Percentiles rank a stretch among this genome's conserved stretches.
phyloP scores from a whole-genome alignment of 2,888 invertebrate species.

The Drosophila diplacantha region DNA sequence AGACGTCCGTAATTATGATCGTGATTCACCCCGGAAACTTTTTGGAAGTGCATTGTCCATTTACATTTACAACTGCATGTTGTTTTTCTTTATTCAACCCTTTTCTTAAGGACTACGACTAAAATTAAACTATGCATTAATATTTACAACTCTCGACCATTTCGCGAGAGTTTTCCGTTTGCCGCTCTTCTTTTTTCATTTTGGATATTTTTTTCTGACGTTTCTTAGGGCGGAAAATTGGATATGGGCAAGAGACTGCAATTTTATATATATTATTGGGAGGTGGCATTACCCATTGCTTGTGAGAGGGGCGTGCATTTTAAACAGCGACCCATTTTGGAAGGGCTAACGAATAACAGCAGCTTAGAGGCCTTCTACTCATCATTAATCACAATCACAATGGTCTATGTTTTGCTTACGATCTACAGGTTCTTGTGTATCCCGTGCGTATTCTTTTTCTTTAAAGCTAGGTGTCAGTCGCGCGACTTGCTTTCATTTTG shows the following conservation, averaged over 20 bases:
- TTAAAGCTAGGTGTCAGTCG: slow-evolving; percentile 62
- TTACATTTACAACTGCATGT: slow-evolving; percentile 31
- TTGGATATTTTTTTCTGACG: background rate
- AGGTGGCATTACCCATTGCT: background rate
- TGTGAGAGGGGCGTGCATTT: slow-evolving; percentile 6
- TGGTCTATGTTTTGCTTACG: slow-evolving; percentile 15
- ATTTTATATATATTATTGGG: background rate
- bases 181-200: background rate
- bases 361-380: slow-evolving; percentile 10
- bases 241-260: slow-evolving; percentile 1
- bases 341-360: slow-evolving; percentile 20
- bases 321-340: slow-evolving; percentile 11
- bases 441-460: slow-evolving; percentile 22
- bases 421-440: slow-evolving; percentile 26
- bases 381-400: slow-evolving; percentile 30
- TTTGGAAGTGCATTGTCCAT: background rate
- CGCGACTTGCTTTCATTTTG: slow-evolving; percentile 41
- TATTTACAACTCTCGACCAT: slow-evolving; percentile 45
- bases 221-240: background rate
- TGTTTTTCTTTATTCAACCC: slow-evolving; percentile 48
- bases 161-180: slow-evolving; percentile 10
- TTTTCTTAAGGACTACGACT: slow-evolving; percentile 45
- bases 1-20: too few relatives aligned
- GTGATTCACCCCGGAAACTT: background rate
- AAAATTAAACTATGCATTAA: slow-evolving; percentile 46